phyloP scores from a whole-genome alignment of 2,797 vertebrate species.

The Dendrocincla fuliginosa region DNA sequence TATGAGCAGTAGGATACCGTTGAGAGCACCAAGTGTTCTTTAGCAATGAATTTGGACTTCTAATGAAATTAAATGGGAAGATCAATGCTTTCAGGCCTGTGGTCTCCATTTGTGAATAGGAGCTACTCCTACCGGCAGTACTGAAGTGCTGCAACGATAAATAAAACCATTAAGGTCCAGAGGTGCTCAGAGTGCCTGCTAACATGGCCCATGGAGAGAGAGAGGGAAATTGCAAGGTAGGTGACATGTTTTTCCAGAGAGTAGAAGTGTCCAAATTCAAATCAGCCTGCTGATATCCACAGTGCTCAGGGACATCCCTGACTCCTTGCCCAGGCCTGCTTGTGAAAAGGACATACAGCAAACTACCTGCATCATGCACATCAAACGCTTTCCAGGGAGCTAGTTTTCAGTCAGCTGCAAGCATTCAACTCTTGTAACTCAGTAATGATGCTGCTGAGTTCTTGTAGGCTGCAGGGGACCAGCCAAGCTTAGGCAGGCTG shows the following conservation, averaged over 20 bases:
- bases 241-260: not conserved
- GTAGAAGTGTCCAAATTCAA: not conserved
- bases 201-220: not conserved
- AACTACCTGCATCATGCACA: not conserved
- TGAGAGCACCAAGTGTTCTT: not conserved
- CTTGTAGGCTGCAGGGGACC: not conserved
- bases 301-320: not conserved
- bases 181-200: not conserved
- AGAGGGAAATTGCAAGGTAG: not conserved
- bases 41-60: not conserved
- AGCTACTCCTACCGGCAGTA: not conserved
- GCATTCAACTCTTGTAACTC: not conserved
- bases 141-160: not conserved
- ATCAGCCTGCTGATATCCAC: not conserved
- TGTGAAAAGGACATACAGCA: rapidly evolving
- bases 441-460: not conserved
- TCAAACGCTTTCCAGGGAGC: not conserved
- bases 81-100: slow-evolving; percentile 5
- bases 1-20: not conserved
- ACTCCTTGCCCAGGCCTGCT: not conserved
- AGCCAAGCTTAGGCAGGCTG: not conserved
- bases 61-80: not conserved
- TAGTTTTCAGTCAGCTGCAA: not conserved
- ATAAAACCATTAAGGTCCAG: not conserved
- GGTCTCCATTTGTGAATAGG: not conserved